These are phyloP conservation scores for Erinaceus europaeus DNA, from an alignment of 2,113 vertebrate species.

Conservation along the genomic window DNA sequence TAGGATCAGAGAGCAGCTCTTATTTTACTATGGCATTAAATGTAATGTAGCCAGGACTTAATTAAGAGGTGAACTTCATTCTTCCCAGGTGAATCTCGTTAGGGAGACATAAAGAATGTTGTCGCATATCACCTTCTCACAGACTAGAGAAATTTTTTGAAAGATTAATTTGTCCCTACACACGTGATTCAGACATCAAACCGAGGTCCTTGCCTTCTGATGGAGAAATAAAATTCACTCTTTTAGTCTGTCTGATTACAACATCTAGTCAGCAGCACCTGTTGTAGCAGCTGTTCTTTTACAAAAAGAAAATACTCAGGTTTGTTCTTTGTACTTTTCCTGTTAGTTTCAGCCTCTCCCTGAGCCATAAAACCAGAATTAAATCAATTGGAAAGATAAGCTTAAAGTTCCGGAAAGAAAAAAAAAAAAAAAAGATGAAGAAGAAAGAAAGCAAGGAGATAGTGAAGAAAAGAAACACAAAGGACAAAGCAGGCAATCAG, in stretches of 20 bases:
- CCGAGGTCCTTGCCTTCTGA: neutral
- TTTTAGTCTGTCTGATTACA: conserved; percentile 54
- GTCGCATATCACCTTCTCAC: neutral
- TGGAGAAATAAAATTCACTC: conserved; percentile 42
- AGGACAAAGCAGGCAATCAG: conserved; percentile 43
- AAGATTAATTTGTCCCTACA: conserved; percentile 32
- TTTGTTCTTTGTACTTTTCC: conserved; percentile 46
- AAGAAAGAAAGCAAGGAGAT: conserved; percentile 25
- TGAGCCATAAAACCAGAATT: conserved; percentile 55
- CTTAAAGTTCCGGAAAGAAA: conserved; percentile 37
- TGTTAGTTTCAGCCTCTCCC: conserved; percentile 43
- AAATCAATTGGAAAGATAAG: conserved; percentile 68
- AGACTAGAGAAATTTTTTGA: conserved; percentile 27
- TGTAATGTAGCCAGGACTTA: conserved; percentile 3
- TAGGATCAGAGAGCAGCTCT: neutral
- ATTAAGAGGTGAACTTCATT: neutral
- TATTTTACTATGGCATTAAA: neutral
- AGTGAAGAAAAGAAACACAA: conserved; percentile 27
- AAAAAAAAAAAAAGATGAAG: conserved; percentile 23
- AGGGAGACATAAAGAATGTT: neutral
- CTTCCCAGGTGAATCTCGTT: conserved; percentile 12
- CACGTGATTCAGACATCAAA: conserved; percentile 18
- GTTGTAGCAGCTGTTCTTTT: conserved; percentile 37
- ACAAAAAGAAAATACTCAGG: conserved; percentile 41
- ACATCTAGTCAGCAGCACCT: conserved; percentile 52